A percentile compares a stretch with the other conserved stretches of the same genome.
Evolutionary conservation across 1,140 invertebrate genomes (phyloP).

Genomic region (Samia ricini): DNA sequence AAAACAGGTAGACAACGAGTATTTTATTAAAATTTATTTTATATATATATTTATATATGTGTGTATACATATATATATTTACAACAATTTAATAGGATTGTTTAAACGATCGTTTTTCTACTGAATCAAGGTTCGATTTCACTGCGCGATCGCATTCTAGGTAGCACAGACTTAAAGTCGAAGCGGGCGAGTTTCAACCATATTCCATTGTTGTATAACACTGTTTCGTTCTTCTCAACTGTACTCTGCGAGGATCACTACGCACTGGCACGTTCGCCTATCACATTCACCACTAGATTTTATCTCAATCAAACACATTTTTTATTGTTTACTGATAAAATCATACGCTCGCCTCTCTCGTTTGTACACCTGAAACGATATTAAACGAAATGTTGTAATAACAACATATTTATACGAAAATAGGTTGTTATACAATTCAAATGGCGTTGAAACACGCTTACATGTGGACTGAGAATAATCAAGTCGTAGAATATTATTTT

Average conservation of each 20-base stretch:
- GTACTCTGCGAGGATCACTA: conserved; percentile 37
- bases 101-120: conserved; percentile 22
- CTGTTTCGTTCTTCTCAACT: conserved; percentile 64
- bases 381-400: conserved; percentile 32
- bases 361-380: conserved; percentile 49
- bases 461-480: conserved; percentile 4
- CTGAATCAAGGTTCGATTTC: conserved; percentile 29
- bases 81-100: conserved; percentile 41
- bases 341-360: conserved; percentile 42
- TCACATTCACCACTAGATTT: conserved; percentile 44
- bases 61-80: conserved; percentile 43
- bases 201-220: conserved; percentile 70
- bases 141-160: conserved; percentile 51
- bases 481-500: neutral
- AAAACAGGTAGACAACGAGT: conserved; percentile 63
- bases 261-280: conserved; percentile 64
- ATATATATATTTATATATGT: conserved; percentile 19
- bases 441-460: conserved; percentile 58
- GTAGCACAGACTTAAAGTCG: conserved; percentile 58
- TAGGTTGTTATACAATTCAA: conserved; percentile 40
- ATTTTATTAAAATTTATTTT: conserved; percentile 32
- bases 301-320: conserved; percentile 71
- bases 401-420: conserved; percentile 15
- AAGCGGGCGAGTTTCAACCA: conserved; percentile 53
- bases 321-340: conserved; percentile 55